A percentile compares a stretch with the other conserved stretches of the same genome.
Conservation (phyloP, 2,888 invertebrate species). For the Pteria penguin region DNA sequence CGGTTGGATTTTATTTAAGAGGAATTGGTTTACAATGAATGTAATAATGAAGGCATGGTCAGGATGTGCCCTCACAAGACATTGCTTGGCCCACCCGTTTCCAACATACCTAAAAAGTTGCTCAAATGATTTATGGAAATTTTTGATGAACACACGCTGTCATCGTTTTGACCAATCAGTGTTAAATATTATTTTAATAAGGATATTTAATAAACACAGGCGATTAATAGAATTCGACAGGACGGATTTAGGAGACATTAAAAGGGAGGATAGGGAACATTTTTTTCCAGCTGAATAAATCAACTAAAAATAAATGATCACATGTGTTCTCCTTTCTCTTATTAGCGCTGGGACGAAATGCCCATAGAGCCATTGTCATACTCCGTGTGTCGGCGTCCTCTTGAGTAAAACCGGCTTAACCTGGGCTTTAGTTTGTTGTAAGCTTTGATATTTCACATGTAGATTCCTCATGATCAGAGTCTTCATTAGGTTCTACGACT, state of each 20-base stretch:
- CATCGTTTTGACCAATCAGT: slow-evolving; percentile 58
- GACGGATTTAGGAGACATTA: neutral
- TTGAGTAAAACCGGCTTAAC: too few species aligned
- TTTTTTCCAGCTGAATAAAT: too few species aligned
- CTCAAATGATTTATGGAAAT: slow-evolving; percentile 13
- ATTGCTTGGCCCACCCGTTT: slow-evolving; percentile 23
- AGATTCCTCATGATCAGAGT: too few species aligned
- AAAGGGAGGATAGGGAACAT: too few species aligned
- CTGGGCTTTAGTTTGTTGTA: too few species aligned
- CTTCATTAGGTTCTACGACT: too few species aligned
- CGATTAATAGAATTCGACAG: neutral
- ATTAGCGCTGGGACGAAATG: too few species aligned
- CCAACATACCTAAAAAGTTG: slow-evolving; percentile 18
- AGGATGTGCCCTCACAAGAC: slow-evolving; percentile 27
- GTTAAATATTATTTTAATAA: slow-evolving; percentile 43
- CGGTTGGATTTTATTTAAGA: slow-evolving; percentile 18
- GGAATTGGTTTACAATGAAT: slow-evolving; percentile 26
- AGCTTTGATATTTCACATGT: too few species aligned
- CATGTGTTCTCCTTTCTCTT: too few species aligned
- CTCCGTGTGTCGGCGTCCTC: too few species aligned
- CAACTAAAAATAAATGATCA: too few species aligned
- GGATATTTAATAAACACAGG: slow-evolving; percentile 5
- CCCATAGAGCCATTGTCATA: too few species aligned
- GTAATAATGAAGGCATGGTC: slow-evolving; percentile 34
- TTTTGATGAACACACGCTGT: slow-evolving; percentile 33